Conservation (phyloP, 2,113 vertebrate species). For the Probosciger aterrimus region DNA sequence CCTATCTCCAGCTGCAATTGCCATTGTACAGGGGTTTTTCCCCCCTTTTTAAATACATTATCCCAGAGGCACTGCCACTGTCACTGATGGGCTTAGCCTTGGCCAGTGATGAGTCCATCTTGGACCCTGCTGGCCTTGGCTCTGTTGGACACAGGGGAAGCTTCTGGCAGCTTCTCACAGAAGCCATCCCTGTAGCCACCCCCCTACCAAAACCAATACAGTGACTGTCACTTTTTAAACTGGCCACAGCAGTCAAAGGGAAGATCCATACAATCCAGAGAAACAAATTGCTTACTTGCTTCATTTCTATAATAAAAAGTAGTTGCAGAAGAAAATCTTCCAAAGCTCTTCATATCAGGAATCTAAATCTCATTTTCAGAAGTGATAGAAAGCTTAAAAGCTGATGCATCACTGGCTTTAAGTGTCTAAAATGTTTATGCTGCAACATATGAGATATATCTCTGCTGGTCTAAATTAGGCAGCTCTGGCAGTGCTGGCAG, state of each 20-base stretch:
- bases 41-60: neutral
- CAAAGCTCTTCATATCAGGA: neutral
- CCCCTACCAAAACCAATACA: neutral
- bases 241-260: neutral
- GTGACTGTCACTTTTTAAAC: neutral
- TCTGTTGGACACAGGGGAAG: fast-evolving
- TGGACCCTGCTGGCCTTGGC: fast-evolving
- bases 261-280: neutral
- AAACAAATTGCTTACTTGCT: neutral
- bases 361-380: neutral
- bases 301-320: neutral
- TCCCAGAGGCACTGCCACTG: neutral
- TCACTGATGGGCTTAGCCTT: neutral
- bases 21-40: no score
- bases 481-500: neutral
- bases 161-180: neutral
- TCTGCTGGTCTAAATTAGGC: neutral
- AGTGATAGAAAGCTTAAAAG: neutral
- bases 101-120: fast-evolving
- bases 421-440: neutral
- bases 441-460: neutral
- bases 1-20: neutral
- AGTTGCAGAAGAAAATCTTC: neutral
- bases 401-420: neutral
- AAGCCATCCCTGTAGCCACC: neutral